phyloP scores from a whole-genome alignment of 2,888 invertebrate species.

The Orgyia antiqua region DNA sequence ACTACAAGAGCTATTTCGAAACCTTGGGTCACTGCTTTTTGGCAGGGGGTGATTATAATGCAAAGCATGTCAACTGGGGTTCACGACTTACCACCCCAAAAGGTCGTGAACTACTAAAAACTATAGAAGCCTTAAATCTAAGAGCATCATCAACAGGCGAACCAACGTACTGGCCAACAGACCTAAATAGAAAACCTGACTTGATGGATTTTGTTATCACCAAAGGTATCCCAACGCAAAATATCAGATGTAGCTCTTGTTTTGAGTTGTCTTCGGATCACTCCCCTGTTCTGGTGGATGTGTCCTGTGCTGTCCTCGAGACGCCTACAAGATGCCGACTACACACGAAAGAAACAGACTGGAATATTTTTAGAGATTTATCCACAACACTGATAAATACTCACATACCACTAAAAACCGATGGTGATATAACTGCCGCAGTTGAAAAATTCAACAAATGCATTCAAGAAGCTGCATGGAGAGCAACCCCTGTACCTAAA shows the following conservation, averaged over 20 bases:
- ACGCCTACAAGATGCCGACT: too few species aligned
- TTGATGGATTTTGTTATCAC: conserved; percentile 1
- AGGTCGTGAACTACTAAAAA: not conserved
- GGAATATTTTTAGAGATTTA: too few species aligned
- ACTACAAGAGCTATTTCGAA: not conserved
- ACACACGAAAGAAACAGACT: too few species aligned
- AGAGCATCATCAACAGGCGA: not conserved
- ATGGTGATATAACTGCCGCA: too few species aligned
- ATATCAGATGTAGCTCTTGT: too few species aligned
- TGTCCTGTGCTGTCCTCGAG: too few species aligned
- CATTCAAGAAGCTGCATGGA: conserved; percentile 4
- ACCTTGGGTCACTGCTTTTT: conserved; percentile 1
- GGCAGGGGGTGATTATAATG: not conserved
- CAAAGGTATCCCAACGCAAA: not conserved
- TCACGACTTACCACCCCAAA: conserved; percentile 4
- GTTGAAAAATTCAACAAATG: too few species aligned
- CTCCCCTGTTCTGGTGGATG: too few species aligned
- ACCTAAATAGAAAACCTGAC: conserved; percentile 1
- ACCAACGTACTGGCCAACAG: conserved; percentile 1
- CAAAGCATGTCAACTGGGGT: not conserved
- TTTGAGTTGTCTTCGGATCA: too few species aligned
- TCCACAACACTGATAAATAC: too few species aligned
- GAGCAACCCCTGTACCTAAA: too few species aligned
- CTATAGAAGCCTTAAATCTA: not conserved
- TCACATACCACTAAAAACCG: too few species aligned